Base-by-base conservation (phyloP, 1,140 invertebrate species). In the Drosophila repleta region DNA sequence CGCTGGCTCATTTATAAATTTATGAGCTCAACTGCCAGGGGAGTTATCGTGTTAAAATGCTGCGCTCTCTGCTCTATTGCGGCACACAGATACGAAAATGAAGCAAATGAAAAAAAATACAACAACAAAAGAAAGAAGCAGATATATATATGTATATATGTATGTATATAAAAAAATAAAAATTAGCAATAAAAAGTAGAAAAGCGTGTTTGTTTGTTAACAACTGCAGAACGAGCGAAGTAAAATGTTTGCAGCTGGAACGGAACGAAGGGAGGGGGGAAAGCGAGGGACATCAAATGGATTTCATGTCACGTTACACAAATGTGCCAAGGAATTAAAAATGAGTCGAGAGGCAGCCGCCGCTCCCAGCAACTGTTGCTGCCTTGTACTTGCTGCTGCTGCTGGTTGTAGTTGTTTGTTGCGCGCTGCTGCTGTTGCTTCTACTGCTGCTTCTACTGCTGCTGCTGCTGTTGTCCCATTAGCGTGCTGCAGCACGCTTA, bases 111-210 rank as follows among this genome's bases (percentile, higher is more conserved):
- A 24, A 24, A 43, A 56, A 20, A 20, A 37, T 29, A 39, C 46
- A 18, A 18, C 8, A 26, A 0, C 17, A 37, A 26, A 46, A 39
- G 11, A 37, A 41, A 24, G 48, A 21, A 66, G 46, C 26, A 41
- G 68, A 81, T 15, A 52, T 63, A 62, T 41, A 41, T n/a, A n/a
- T 39, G n/a, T 15, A 17, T 41, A 41, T 17, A 41, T 5, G 2
- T 6, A 5, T 6, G 4, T 15, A 41, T 6, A 41, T 15, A 72
- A 88, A 73, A 88, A 87, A 83, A 87, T 88, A 88, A 82, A 87
- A 87, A 87, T 87, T 87, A 87, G 83, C 83, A 87, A 87, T 88
- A 87, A 87, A 85, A 87, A 87, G 83, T 87, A 87, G 83, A 87
- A 87, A 87, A 87, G 83, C 83, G 79, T 87, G 83, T 87, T 88